phyloP scores from a whole-genome alignment of 53 echinoderm and acorn worm genomes.

The Apostichopus leukothele region DNA sequence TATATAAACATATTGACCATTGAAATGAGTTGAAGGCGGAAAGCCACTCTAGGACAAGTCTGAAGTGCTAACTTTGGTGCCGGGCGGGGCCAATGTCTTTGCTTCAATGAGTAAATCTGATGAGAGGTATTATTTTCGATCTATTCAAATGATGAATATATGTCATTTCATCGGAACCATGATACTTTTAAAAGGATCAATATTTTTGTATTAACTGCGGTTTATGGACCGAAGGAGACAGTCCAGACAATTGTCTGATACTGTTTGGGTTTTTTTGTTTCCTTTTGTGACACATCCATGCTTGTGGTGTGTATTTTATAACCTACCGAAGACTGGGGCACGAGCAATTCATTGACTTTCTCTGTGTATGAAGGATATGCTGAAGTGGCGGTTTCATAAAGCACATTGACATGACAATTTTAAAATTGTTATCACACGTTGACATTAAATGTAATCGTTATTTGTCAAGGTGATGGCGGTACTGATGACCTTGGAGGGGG shows the following conservation, averaged over 20 bases:
- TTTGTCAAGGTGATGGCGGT: too few species aligned
- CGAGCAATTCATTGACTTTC: too few species aligned
- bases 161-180: neutral
- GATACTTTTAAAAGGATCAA: constrained; percentile 3
- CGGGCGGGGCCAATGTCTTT: constrained; percentile 15
- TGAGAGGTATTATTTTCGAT: neutral
- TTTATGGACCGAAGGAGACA: constrained; percentile 26
- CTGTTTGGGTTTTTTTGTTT: too few species aligned
- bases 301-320: too few species aligned
- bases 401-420: too few species aligned
- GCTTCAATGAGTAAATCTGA: constrained; percentile 16
- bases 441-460: too few species aligned
- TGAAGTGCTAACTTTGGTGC: constrained; percentile 27
- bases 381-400: too few species aligned
- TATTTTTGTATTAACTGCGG: neutral
- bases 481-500: too few species aligned
- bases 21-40: constrained; percentile 10
- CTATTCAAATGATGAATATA: constrained; percentile 2
- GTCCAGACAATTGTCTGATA: neutral
- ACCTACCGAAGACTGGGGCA: too few species aligned
- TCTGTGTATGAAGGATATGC: too few species aligned
- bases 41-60: constrained; percentile 21
- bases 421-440: too few species aligned
- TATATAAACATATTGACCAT: constrained; percentile 5
- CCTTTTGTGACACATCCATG: too few species aligned